Conservation (phyloP, 2,888 invertebrate genomes). For the Suillia variegata region DNA sequence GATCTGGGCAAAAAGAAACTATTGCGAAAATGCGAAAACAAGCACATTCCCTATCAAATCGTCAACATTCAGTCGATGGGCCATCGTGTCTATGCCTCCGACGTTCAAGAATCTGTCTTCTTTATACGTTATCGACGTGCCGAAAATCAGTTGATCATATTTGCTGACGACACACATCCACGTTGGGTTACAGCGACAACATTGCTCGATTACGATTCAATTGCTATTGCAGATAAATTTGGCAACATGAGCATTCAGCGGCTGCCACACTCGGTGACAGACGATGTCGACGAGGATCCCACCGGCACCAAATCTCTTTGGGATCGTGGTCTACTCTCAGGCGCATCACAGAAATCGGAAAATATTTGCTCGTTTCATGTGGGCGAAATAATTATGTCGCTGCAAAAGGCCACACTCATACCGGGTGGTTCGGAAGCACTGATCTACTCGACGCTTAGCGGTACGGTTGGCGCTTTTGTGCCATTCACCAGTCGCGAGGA, state of each 20-base stretch:
- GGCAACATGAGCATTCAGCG: constrained; percentile 93
- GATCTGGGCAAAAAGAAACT: constrained; percentile 97
- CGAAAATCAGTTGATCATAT: constrained; percentile 97
- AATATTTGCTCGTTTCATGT: constrained; percentile 92
- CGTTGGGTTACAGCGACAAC: constrained; percentile 93
- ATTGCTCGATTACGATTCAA: constrained; percentile 93
- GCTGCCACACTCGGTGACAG: constrained; percentile 87
- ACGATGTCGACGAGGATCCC: constrained; percentile 99
- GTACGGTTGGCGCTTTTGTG: constrained; percentile 89
- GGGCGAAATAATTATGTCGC: constrained; percentile 93
- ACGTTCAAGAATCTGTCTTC: constrained; percentile 96
- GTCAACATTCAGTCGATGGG: constrained; percentile 93
- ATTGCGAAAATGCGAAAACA: constrained; percentile 95
- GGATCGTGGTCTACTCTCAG: constrained; percentile 91
- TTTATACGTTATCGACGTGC: constrained; percentile 92
- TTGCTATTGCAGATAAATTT: constrained; percentile 97
- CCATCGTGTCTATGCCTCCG: constrained; percentile 91
- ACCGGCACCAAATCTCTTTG: constrained; percentile 97
- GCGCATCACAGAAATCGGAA: constrained; percentile 97
- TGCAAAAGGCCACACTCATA: constrained; percentile 94
- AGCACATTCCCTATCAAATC: constrained; percentile 94
- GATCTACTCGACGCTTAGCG: constrained; percentile 94
- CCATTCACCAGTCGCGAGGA: constrained; percentile 96
- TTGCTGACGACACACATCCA: constrained; percentile 98
- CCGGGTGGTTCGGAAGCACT: constrained; percentile 97